Conservation (phyloP, 2,113 vertebrate genomes). For the Zosterops pallidus region DNA sequence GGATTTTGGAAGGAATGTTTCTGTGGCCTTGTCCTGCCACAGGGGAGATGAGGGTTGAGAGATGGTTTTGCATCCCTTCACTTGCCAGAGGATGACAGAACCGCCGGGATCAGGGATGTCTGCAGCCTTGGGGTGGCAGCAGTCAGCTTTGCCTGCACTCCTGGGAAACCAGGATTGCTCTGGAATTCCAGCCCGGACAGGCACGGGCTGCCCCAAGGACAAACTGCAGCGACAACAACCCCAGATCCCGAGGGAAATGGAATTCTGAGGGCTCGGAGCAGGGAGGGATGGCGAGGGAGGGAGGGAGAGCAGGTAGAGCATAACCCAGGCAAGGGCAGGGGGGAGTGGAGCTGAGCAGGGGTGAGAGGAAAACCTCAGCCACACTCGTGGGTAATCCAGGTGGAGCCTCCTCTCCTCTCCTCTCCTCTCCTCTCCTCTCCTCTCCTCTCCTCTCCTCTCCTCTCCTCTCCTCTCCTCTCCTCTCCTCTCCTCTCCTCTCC, state of each 20-base stretch:
- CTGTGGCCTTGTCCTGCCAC: neutral
- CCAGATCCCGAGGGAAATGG: neutral
- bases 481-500: too few species aligned
- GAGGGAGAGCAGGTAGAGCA: neutral
- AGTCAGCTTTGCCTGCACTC: neutral
- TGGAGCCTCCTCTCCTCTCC: neutral
- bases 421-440: neutral
- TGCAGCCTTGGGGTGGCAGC: slow-evolving; percentile 53
- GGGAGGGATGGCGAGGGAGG: neutral
- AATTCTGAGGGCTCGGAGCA: neutral
- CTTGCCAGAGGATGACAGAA: too few species aligned
- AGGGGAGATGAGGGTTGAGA: neutral
- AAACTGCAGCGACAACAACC: accelerated
- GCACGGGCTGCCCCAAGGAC: neutral
- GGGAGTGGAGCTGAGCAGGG: neutral
- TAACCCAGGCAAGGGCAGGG: neutral
- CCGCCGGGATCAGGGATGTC: neutral
- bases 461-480: too few species aligned
- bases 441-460: neutral
- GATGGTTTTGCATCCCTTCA: neutral
- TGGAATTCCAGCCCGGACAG: neutral
- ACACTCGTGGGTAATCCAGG: neutral
- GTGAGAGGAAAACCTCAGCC: neutral
- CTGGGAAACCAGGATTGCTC: neutral
- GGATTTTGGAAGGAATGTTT: neutral